phyloP scores from a whole-genome alignment of 2,888 invertebrate species.

The Protophormia terraenovae region DNA sequence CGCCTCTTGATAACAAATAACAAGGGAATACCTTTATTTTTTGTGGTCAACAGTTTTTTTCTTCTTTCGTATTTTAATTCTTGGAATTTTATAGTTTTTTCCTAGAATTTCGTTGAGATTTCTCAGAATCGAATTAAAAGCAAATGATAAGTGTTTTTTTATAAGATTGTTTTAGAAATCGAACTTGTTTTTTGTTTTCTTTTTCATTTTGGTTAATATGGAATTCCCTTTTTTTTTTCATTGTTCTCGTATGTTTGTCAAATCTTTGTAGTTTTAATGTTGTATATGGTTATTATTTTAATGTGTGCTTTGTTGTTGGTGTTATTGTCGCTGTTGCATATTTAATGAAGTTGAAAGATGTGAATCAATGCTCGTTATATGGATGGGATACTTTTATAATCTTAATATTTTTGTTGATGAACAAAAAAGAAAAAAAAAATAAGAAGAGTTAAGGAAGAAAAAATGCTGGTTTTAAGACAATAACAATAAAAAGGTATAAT shows the following conservation, averaged over 20 bases:
- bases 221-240: slow-evolving; percentile 51
- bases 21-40: slow-evolving; percentile 77
- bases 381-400: slow-evolving; percentile 17
- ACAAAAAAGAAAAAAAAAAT: background rate
- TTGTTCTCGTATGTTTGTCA: slow-evolving; percentile 48
- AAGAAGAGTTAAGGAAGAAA: background rate
- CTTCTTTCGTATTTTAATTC: slow-evolving; percentile 73
- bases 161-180: slow-evolving; percentile 2
- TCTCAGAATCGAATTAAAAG: slow-evolving; percentile 72
- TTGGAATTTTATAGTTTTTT: slow-evolving; percentile 78
- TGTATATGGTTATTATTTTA: slow-evolving; percentile 5
- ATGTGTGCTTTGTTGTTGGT: background rate
- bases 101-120: slow-evolving; percentile 75
- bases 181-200: slow-evolving; percentile 37
- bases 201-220: slow-evolving; percentile 15
- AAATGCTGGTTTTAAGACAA: background rate
- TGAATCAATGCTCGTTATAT: slow-evolving; percentile 26
- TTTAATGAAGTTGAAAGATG: slow-evolving; percentile 64
- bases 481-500: background rate
- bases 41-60: slow-evolving; percentile 27
- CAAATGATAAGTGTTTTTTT: slow-evolving; percentile 58
- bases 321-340: slow-evolving; percentile 39
- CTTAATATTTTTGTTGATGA: background rate
- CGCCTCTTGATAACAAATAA: slow-evolving; percentile 66
- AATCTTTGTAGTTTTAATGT: slow-evolving; percentile 20